Conservation (phyloP, 2,888 invertebrate genomes). For the Calephelis perditalis region DNA sequence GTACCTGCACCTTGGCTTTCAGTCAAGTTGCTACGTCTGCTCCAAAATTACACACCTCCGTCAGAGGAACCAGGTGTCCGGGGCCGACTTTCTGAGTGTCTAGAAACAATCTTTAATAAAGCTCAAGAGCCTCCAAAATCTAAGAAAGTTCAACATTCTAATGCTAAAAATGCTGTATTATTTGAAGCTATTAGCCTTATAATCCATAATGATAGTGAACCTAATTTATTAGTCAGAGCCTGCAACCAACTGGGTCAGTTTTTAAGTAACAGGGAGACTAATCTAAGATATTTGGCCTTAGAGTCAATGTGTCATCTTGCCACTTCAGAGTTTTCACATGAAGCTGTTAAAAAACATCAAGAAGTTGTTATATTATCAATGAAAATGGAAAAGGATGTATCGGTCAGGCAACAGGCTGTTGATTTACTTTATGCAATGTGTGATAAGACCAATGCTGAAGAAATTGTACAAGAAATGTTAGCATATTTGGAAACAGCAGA, state of each 20-base stretch:
- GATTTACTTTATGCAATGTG: slow-evolving; percentile 99
- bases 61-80: slow-evolving; percentile 97
- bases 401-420: slow-evolving; percentile 98
- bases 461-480: slow-evolving; percentile 99
- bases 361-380: slow-evolving; percentile 99
- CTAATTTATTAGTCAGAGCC: slow-evolving; percentile 96
- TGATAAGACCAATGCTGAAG: slow-evolving; percentile 98
- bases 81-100: slow-evolving; percentile 96
- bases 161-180: slow-evolving; percentile 99
- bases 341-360: slow-evolving; percentile 99
- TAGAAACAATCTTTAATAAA: slow-evolving; percentile 98
- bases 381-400: slow-evolving; percentile 99
- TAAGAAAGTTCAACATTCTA: slow-evolving; percentile 99
- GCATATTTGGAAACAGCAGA: slow-evolving; percentile 99
- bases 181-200: slow-evolving; percentile 99
- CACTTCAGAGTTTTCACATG: slow-evolving; percentile 99
- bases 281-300: slow-evolving; percentile 96
- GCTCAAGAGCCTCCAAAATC: slow-evolving; percentile 99
- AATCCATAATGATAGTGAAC: slow-evolving; percentile 99
- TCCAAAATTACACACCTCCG: slow-evolving; percentile 99
- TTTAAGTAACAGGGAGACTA: slow-evolving; percentile 97
- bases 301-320: slow-evolving; percentile 99
- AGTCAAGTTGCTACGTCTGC: slow-evolving; percentile 94
- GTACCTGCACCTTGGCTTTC: slow-evolving; percentile 99
- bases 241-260: slow-evolving; percentile 99